Evolutionary conservation across 2,888 invertebrate species (phyloP).

Genomic region (Allophyes oxyacanthae): DNA sequence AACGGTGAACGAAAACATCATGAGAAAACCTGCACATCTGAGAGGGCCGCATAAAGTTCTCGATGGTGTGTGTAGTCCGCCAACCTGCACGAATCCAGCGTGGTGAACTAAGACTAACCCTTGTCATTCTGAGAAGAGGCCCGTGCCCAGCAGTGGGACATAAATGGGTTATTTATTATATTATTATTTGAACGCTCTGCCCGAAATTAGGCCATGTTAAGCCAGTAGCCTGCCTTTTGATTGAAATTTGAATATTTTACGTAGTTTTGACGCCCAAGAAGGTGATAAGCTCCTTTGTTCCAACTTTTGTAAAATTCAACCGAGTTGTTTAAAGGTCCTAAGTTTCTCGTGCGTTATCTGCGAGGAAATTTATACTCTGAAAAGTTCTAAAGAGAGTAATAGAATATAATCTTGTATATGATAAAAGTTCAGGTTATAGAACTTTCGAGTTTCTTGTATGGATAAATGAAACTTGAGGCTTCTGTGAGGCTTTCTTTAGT

Average conservation of each 20-base stretch:
- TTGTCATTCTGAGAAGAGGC: too few species aligned
- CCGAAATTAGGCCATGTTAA: slow-evolving; percentile 28
- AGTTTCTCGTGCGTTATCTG: neutral
- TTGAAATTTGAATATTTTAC: slow-evolving; percentile 43
- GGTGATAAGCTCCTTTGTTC: slow-evolving; percentile 23
- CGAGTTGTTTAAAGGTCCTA: neutral
- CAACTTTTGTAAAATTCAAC: slow-evolving; percentile 19
- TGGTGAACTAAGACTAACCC: too few species aligned
- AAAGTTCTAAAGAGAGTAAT: neutral
- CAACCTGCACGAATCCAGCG: too few species aligned
- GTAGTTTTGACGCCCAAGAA: neutral
- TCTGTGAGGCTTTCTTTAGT: neutral
- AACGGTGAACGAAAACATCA: too few species aligned
- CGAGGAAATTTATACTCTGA: neutral
- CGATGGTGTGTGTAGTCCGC: too few species aligned
- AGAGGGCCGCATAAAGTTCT: too few species aligned
- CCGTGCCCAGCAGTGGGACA: too few species aligned
- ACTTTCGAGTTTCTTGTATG: too few species aligned
- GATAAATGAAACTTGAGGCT: neutral
- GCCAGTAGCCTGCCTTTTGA: slow-evolving; percentile 28
- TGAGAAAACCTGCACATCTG: too few species aligned
- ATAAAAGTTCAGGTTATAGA: neutral
- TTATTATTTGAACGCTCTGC: neutral
- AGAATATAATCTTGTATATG: slow-evolving; percentile 7
- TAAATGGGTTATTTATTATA: too few species aligned